Conservation (phyloP, 2,113 vertebrate genomes). For the Eptesicus fuscus region DNA sequence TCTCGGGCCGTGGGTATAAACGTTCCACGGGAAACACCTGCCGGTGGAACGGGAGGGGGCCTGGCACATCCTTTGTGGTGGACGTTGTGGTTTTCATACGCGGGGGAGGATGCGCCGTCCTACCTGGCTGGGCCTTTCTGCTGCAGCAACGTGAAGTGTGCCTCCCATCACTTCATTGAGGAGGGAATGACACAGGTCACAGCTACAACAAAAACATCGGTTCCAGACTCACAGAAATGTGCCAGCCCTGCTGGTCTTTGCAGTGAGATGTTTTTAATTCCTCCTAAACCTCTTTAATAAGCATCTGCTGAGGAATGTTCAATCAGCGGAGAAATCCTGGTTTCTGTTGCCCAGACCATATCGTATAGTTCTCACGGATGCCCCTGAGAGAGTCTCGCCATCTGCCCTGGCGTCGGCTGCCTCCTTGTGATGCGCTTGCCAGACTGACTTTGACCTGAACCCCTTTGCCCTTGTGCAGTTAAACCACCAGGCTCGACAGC, state of each 20-base stretch:
- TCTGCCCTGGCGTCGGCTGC: background rate
- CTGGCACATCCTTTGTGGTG: background rate
- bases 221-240: background rate
- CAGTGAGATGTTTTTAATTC: constrained; percentile 40
- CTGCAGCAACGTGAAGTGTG: background rate
- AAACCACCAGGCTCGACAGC: background rate
- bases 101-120: background rate
- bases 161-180: background rate
- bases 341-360: background rate
- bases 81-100: background rate
- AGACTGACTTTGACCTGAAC: background rate
- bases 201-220: background rate
- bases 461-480: background rate
- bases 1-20: background rate
- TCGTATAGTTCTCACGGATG: background rate
- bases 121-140: background rate
- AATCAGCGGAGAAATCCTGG: constrained; percentile 1
- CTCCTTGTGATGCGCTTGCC: background rate
- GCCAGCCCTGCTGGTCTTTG: background rate
- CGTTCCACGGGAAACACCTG: constrained; percentile 18
- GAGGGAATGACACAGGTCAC: constrained; percentile 3
- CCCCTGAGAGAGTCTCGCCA: background rate
- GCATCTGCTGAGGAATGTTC: constrained; percentile 36
- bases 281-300: constrained; percentile 27
- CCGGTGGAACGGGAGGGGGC: background rate